Evolutionary conservation across 2,797 vertebrate genomes (phyloP), one percentile per base, ranked within the genome.

Genomic region (Helicolenus hilgendorfi): DNA sequence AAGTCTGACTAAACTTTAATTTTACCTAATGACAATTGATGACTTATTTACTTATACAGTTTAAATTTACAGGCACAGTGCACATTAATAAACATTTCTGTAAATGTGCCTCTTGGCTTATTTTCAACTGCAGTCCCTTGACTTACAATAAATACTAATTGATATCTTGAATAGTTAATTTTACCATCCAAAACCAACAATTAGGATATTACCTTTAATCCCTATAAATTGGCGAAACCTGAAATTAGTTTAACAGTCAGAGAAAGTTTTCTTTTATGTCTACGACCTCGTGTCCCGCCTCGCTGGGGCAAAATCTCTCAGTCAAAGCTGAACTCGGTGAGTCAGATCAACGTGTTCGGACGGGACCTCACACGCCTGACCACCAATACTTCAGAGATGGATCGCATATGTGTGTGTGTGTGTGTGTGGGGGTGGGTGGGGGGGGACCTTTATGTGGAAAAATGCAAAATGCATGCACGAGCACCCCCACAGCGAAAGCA

Each of bases 341-440:
- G 90, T 97, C 95, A 95, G 71, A 91, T 85, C 83, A 83, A 68
- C 88, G 75, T 83, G 91, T 93, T 91, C 3, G 5, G 79, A 92
- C 85, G 58, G 81, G 88, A 93, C 86, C 94, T 87, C 95, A 94
- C 92, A 92, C 18, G 90, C 81, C 85, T 86, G 90, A 93, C 88
- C 92, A 92, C 89, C 92, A 87, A 15, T 55, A 84, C 81, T 83
- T 73, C 38, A 58, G 53, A 78, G 68, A 89, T 79, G 65, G 72
- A 41, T 71, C 29, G 41, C 31, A 58, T 62, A 27, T 62, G 55
- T n/a, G 29, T 31, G 27, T 31, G 59, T 59, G 38, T 41, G 38
- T 41, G 38, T 29, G 29, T 29, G 29, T 29, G 27, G 3, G 3
- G 27, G 36, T 38, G 38, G 13, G 38, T 29, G 58, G n/a, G 26